Base-by-base conservation (phyloP, 1,140 invertebrate genomes). In the Phortica variegata region DNA sequence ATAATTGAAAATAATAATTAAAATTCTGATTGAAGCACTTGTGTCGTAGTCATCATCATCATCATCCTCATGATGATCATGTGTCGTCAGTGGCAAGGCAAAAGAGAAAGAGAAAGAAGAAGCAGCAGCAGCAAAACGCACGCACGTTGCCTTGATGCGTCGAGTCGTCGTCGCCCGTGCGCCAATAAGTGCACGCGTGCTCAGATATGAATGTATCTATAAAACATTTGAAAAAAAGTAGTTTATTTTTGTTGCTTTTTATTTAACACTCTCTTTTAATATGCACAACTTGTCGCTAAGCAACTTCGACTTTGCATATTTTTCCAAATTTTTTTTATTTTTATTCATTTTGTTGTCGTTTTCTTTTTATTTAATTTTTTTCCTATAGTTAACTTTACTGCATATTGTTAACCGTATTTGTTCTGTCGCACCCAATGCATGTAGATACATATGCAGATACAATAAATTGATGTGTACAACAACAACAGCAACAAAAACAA, bases 1-100 rank as follows among this genome's bases (percentile, higher is more conserved):
- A 65, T 71, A 71, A 71, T 71, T 71, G 68, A 71, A 71, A 71
- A 71, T 55, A 68, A 72, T 68, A 72, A 71, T 72, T 71, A 71
- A 71, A 71, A 72, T 72, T 71, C 58, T 61, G 68, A 71, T 66
- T 65, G 53, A 61, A 31, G 43, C 52, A 37, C 50, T 12, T 8
- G n/a, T 26, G 18, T 19, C 6, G 20, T 34, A 51, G 20, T 48
- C 31, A 48, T 32, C 37, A 43, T 40, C 53, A 46, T 29, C 43
- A 54, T 44, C 45, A 61, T 47, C 46, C 50, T 55, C 56, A 56
- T 58, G 29, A 8, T 12, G 12, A 31, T 7, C 29, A 31, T 12
- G 7, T 31, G 29, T 31, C 7, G 29, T 7, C 7, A 31, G 29
- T 12, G 12, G 29, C 29, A 31, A 7, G 12, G 29, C 29, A 12